Evolutionary conservation across 37 sponge, comb jelly and placozoan species (phyloP), one percentile per base, ranked within the genome.

Genomic region (Bolinopsis microptera): DNA sequence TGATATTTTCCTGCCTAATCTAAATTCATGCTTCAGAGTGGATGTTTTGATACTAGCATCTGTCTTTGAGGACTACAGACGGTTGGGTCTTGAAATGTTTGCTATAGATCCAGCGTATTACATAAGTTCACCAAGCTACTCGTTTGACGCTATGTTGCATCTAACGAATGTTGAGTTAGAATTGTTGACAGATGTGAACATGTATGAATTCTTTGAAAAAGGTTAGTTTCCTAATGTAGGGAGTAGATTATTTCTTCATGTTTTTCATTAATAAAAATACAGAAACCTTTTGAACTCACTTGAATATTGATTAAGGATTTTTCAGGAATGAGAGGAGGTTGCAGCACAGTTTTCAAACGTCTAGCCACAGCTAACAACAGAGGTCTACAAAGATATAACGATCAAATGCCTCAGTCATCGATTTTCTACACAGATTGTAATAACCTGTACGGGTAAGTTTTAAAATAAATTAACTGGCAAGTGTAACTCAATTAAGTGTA

Each of bases 41-140:
- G 74, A 70, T 70, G 74, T 70, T 70, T 18, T 70, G 27, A 70
- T 70, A 5, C 74, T 70, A 2, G 74, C 74, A 70, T 70, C 74
- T 28, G n/a, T 70, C 5, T 70, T 70, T 70, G 74, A 70, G 74
- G 23, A 25, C 5, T 70, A 70, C n/a, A 25, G 74, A 25, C 8
- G 27, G 74, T 28, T 70, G 74, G 74, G 74, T 70, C 74, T 70
- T 9, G 74, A 70, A 18, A 30, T 28, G 27, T 70, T 28, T 70
- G 74, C 28, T 28, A 25, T 70, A 28, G 74, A 70, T 18, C 74
- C 74, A 28, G 74, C n/a, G 2, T 70, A 70, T 24, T 70, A 70
- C 74, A 70, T 70, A 5, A 28, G 28, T 2, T 25, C 74, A 3
- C 74, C 74, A 2, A 70, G 74, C 27, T 70, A 28, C n/a, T 28